Conservation (phyloP, 2,888 invertebrate genomes). For the Drosophila paranaensis region DNA sequence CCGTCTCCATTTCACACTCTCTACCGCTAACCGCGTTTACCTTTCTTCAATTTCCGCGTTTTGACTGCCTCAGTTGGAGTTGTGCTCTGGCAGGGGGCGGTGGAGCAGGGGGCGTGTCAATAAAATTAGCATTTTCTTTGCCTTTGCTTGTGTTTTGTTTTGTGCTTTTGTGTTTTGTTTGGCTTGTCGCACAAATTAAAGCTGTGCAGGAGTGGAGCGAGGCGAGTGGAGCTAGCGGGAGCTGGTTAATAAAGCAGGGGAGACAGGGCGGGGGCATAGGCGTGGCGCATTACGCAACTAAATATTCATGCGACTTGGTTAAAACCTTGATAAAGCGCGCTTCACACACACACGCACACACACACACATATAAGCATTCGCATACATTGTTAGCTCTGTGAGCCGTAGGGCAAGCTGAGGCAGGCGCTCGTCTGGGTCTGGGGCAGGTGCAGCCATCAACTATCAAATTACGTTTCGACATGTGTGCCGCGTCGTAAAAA, state of each 20-base stretch:
- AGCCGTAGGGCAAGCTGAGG: slow-evolving; percentile 9
- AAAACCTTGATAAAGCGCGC: slow-evolving; percentile 37
- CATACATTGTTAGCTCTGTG: slow-evolving; percentile 24
- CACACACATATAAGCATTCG: background rate
- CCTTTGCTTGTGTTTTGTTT: slow-evolving; percentile 47
- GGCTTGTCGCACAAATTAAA: slow-evolving; percentile 75
- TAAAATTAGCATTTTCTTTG: slow-evolving; percentile 81
- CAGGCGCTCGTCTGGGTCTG: background rate
- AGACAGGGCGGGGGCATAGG: background rate
- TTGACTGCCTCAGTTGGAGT: slow-evolving; percentile 11
- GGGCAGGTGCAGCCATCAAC: slow-evolving; percentile 48
- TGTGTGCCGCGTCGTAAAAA: slow-evolving; percentile 59
- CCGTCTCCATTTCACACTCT: background rate
- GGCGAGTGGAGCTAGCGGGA: background rate
- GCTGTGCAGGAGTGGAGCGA: slow-evolving; percentile 17
- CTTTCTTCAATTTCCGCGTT: slow-evolving; percentile 68
- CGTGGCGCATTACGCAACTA: slow-evolving; percentile 72
- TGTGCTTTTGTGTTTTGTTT: slow-evolving; percentile 51
- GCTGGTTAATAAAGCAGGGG: slow-evolving; percentile 23
- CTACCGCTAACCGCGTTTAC: slow-evolving; percentile 46
- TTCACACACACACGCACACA: slow-evolving; percentile 3
- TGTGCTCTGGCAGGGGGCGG: slow-evolving; percentile 3
- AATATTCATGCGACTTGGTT: slow-evolving; percentile 75
- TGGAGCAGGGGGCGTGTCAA: slow-evolving; percentile 64
- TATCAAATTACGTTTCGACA: slow-evolving; percentile 76